Base-by-base conservation (phyloP, 2,888 invertebrate genomes). In the Bimastos eiseni region DNA sequence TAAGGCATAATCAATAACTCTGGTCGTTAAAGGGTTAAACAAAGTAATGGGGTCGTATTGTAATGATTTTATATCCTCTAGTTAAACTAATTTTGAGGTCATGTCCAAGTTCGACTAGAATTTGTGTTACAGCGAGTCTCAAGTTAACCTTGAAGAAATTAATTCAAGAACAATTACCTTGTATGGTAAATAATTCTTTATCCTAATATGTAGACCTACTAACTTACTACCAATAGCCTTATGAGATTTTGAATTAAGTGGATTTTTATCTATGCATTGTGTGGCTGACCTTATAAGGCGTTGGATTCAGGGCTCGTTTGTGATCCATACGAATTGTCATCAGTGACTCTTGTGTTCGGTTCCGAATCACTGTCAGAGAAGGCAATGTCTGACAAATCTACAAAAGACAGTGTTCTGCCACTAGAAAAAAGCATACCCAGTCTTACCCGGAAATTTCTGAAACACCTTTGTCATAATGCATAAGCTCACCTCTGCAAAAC, bases 261-360 rank as follows among this genome's bases (percentile, higher is more conserved):
- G 21, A 3, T 49, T 21, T 21, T 70, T n/a, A 49, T 24, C 21
- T 49, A 49, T 24, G 24, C 49, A 49, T 24, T 21, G 49, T 49
- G 30, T n/a, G 70, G 17, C 70, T 70, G 70, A 98, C 99, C 96
- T 99, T 99, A 94, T 98, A 99, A 0, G 99, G 99, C 13, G 99
- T 99, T 24, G 99, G 99, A 96, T 99, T 99, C 90, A 99, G 96
- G 93, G 97, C 97, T 93, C 99, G 96, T 95, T 98, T 98, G 95
- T 98, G 98, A 95, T 99, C 99, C 93, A 97, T 97, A 83, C 99
- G 96, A 90, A 99, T 95, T 1, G 97, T 97, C 92, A 96, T 96
- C 91, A 99, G 95, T 0, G 98, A 98, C 34, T 96, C 96, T 94
- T 97, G 96, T 2, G 98, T 98, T 93, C 97, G 96, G 92, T 97